Base-by-base conservation (phyloP, 2,113 vertebrate genomes). In the Pelecanoides urinatrix region DNA sequence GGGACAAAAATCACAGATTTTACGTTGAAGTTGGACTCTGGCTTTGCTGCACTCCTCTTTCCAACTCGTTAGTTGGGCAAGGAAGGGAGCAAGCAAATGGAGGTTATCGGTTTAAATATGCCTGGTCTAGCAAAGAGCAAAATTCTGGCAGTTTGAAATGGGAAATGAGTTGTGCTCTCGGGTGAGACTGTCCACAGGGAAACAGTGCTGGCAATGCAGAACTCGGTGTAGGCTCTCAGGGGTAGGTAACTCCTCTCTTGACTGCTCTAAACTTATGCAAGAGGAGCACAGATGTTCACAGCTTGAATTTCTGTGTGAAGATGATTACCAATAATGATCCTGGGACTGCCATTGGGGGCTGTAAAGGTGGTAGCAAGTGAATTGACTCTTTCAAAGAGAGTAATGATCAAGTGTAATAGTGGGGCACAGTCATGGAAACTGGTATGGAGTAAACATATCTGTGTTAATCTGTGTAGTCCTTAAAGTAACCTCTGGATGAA, bases 161-260 rank as follows among this genome's bases (percentile, higher is more conserved):
- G 55, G 55, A 63, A 40, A 32, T 30, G 19, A 59, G 22, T 32
- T 79, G 53, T 74, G 53, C 40, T 55, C 42, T 70, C 10, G 1
- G 22, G 50, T 56, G 55, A 42, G 49, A 42, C n/a, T 78, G 25
- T 27, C 73, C 36, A 12, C 25, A 9, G 27, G 49, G 59, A 50
- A 34, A 47, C 13, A 61, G 49, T 8, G 2, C 72, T n/a, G 49
- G 44, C 3, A 1, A 32, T 0, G 1, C 29, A 36, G 55, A 42
- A 25, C 62, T 40, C 1, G 0, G 7, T 8, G 62, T 30, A 45
- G 65, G 65, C 52, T 58, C 40, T 49, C 5, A 10, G 8, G 16
- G 45, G 26, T 9, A n/a, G 25, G 11, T 55, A 50, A 47, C 36
- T 38, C 27, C 53, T 55, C 58, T 53, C 32, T 10, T 62, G 44